Percentiles rank a stretch among this genome's conserved stretches.
These are phyloP conservation scores for Acholoe squamosa DNA, from an alignment of 2,888 invertebrate genomes.

Conservation along the genomic window DNA sequence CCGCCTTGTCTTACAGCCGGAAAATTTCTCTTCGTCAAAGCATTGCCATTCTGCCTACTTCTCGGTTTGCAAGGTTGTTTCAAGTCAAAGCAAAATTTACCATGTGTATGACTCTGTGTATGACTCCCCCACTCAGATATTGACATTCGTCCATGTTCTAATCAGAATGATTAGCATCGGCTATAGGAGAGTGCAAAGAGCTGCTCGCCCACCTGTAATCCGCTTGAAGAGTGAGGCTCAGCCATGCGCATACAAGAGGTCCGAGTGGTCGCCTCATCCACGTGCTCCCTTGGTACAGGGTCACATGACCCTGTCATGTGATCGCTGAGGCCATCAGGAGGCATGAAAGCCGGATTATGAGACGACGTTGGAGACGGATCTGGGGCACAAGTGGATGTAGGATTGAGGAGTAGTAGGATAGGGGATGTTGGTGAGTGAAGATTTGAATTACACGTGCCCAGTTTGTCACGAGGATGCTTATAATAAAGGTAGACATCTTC, in stretches of 20 bases:
- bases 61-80: no score
- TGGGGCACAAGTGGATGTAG: neutral
- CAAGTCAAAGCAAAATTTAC: no score
- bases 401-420: neutral
- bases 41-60: no score
- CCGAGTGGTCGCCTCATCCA: neutral
- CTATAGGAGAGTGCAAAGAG: no score
- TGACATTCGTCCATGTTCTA: no score
- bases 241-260: neutral
- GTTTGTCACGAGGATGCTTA: neutral
- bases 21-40: no score
- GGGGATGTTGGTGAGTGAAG: neutral
- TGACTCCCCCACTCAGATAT: no score
- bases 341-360: neutral
- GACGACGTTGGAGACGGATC: neutral
- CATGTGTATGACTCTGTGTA: no score
- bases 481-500: no score
- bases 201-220: neutral
- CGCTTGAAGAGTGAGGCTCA: constrained; percentile 3
- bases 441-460: neutral
- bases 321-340: neutral
- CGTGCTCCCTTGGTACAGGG: neutral
- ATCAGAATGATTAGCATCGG: no score
- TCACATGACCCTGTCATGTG: constrained; percentile 20
- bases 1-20: no score